Base-by-base conservation (phyloP, 53 echinoderm and acorn worm species). In the Patiria pectinifera region DNA sequence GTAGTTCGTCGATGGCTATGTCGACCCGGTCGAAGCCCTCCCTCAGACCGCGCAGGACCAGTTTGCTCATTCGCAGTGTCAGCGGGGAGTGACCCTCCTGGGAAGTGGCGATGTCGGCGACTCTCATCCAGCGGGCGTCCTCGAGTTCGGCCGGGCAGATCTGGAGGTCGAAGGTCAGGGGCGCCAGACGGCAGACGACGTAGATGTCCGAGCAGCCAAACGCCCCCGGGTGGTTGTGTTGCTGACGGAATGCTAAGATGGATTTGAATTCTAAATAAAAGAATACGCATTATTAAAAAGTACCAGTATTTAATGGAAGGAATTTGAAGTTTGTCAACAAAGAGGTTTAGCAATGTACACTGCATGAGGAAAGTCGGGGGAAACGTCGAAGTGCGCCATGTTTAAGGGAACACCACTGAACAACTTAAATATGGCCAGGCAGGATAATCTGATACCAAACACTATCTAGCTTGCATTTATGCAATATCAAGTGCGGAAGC, bases 121-220 rank as follows among this genome's bases (percentile, higher is more conserved):
- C 93, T 13, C 93, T 92, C 70, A 95, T 96, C 99, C 99, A 99
- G 60, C 91, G 92, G 11, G 96, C 99, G 59, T 97, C 96, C 19
- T 91, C 86, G 59, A 99, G 83, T 80, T 99, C 99, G 0, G 93
- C 76, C 13, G 91, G 90, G 76, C 98, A 98, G 11, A 97, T 92
- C 47, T 91, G 94, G 80, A 98, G 89, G 96, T 98, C 98, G 93
- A 97, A 97, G 94, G 96, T 98, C 93, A 97, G 18, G 18, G 98
- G 98, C 83, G 91, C 85, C 21, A 98, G 92, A 62, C 97, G 93
- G 71, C 97, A 97, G 74, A 98, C 95, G 9, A 98, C 95, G 83
- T 98, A 98, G 94, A 98, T 97, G 86, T 99, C 99, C 13, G 99
- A 99, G 71, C 94, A 92, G n/a, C 96, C 97, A 46, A 97, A 99